phyloP scores from a whole-genome alignment of 2,888 invertebrate genomes.

The Herminia tarsipennalis region DNA sequence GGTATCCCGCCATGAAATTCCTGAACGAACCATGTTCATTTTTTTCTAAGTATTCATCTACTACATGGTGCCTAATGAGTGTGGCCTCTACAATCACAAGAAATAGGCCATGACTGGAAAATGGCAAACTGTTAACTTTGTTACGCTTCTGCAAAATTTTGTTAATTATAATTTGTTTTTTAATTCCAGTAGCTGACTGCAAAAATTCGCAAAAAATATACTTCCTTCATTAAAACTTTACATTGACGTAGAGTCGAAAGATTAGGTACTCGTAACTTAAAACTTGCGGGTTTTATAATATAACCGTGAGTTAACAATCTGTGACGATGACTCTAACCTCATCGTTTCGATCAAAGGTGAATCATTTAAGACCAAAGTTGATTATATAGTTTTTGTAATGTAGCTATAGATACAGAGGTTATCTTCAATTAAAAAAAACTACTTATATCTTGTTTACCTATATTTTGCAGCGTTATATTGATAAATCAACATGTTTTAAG shows the following conservation, averaged over 20 bases:
- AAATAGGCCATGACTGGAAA: no score
- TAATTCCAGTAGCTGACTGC: slow-evolving; percentile 19
- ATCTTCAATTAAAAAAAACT: not conserved
- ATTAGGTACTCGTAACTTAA: not conserved
- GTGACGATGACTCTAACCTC: slow-evolving; percentile 14
- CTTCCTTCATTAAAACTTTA: no score
- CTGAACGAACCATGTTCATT: no score
- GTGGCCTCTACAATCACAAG: no score
- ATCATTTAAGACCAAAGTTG: slow-evolving; percentile 10
- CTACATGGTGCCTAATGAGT: no score
- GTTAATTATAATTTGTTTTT: no score
- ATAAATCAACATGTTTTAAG: slow-evolving; percentile 11
- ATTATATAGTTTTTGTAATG: slow-evolving; percentile 14
- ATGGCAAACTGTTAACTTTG: no score
- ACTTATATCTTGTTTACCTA: no score
- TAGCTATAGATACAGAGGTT: slow-evolving; percentile 9
- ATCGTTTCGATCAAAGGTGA: slow-evolving; percentile 15
- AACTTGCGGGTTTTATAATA: not conserved
- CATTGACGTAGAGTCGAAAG: not conserved
- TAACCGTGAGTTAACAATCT: slow-evolving; percentile 10
- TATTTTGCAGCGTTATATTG: not conserved
- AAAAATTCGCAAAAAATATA: not conserved
- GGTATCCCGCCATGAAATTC: no score
- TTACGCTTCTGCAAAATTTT: no score
- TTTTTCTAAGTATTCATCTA: no score